phyloP scores from a whole-genome alignment of 2,113 vertebrate genomes.

The Carassius gibelio region DNA sequence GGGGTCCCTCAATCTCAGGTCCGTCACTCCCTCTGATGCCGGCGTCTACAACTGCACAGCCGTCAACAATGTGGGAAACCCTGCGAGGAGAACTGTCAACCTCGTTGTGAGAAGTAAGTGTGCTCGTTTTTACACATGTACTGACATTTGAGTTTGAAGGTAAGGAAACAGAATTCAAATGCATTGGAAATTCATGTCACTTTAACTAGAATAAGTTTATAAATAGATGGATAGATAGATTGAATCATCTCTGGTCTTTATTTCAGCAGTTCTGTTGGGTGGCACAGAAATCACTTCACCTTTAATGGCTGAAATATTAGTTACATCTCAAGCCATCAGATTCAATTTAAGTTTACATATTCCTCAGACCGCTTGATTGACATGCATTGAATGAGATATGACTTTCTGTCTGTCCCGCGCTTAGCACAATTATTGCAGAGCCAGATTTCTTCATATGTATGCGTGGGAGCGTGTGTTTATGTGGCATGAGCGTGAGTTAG shows the following conservation, averaged over 20 bases:
- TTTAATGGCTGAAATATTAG: slow-evolving; percentile 1
- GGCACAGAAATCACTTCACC: neutral
- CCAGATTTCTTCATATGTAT: neutral
- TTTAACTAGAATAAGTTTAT: too few species aligned
- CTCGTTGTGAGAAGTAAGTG: too few species aligned
- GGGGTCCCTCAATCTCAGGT: too few species aligned
- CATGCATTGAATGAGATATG: slow-evolving; percentile 15
- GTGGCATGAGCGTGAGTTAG: slow-evolving; percentile 19
- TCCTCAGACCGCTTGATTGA: slow-evolving; percentile 23
- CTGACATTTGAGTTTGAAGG: too few species aligned
- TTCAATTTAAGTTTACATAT: slow-evolving; percentile 13
- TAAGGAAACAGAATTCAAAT: too few species aligned
- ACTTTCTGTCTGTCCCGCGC: neutral
- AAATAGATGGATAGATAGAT: neutral
- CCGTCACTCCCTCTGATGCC: too few species aligned
- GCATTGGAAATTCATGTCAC: too few species aligned
- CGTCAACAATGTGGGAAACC: too few species aligned
- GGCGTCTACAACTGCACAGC: too few species aligned
- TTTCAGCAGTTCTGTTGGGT: neutral
- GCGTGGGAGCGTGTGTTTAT: slow-evolving; percentile 31
- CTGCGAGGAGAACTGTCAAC: too few species aligned
- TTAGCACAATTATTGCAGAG: neutral
- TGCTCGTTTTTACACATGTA: too few species aligned
- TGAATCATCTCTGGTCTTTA: neutral
- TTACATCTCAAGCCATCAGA: slow-evolving; percentile 5